These are phyloP conservation scores for Todiramphus saurophagus DNA, from an alignment of 2,113 vertebrate genomes.

Conservation along the genomic window DNA sequence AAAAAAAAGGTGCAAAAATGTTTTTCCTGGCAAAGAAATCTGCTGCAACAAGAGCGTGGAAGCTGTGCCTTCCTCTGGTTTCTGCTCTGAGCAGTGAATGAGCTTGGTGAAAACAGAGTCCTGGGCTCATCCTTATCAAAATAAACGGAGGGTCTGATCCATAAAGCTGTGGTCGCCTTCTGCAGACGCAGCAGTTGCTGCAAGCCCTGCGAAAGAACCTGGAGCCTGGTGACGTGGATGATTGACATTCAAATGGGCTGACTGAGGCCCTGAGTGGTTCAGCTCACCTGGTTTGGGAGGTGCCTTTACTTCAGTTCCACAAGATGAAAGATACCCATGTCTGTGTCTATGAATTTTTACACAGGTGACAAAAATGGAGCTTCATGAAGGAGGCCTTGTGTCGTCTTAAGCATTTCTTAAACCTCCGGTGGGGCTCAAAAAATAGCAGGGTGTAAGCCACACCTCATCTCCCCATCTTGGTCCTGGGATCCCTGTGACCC, in stretches of 20 bases:
- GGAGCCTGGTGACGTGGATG: not conserved
- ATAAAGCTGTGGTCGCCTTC: not conserved
- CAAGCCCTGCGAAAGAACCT: not conserved
- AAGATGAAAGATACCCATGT: not conserved
- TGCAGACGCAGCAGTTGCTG: not conserved
- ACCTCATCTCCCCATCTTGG: not conserved
- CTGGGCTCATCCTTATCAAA: not conserved
- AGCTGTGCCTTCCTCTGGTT: not conserved
- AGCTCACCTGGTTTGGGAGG: not conserved
- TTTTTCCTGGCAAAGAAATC: slow-evolving; percentile 48
- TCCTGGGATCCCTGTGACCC: not conserved
- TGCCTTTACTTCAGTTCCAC: not conserved
- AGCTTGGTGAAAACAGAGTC: not conserved
- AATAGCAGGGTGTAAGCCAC: not conserved
- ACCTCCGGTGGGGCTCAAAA: not conserved
- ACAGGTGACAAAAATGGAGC: not conserved
- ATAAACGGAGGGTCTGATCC: not conserved
- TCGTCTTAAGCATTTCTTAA: not conserved
- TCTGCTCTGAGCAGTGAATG: not conserved
- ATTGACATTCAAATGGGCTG: not conserved
- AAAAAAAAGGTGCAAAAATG: not conserved
- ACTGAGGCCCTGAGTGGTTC: accelerated
- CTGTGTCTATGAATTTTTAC: not conserved
- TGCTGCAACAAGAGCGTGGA: not conserved
- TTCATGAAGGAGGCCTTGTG: not conserved